Conservation (phyloP, 2,888 invertebrate species). For the Romanomermis culicivorax region DNA sequence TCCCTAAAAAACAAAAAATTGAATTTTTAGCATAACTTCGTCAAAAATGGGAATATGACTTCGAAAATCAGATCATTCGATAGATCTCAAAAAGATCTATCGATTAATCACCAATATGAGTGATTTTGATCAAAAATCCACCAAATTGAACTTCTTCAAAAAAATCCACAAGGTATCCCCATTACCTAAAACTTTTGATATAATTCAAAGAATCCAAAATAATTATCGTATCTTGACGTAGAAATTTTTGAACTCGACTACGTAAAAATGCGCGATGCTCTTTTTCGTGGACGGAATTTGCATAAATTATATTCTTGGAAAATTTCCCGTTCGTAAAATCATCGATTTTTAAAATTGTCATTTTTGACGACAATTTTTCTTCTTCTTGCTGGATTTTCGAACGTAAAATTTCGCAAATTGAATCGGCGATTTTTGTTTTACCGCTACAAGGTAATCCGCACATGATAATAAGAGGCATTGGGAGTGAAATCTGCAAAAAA, state of each 20-base stretch:
- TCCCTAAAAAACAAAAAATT: too few relatives aligned
- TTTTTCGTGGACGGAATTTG: slow-evolving; percentile 16
- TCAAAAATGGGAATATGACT: too few relatives aligned
- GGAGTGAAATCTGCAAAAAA: neutral
- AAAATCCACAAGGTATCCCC: too few relatives aligned
- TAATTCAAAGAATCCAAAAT: slow-evolving; percentile 84
- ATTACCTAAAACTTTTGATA: slow-evolving; percentile 90
- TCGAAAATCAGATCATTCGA: too few relatives aligned
- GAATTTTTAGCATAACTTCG: too few relatives aligned
- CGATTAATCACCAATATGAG: too few relatives aligned
- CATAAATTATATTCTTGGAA: neutral
- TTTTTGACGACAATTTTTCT: neutral
- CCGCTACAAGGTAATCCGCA: slow-evolving; percentile 23
- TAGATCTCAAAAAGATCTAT: too few relatives aligned
- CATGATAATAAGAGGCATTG: slow-evolving; percentile 22
- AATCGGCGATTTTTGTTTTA: slow-evolving; percentile 23
- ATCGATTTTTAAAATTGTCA: too few relatives aligned
- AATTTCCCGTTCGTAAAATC: too few relatives aligned
- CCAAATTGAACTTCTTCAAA: too few relatives aligned
- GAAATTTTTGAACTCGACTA: slow-evolving; percentile 17
- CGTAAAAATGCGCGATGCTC: slow-evolving; percentile 20
- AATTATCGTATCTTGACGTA: slow-evolving; percentile 46
- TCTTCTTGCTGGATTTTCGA: neutral
- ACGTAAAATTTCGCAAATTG: slow-evolving; percentile 15
- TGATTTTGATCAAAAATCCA: too few relatives aligned